Conservation (phyloP, 1,140 invertebrate genomes). For the Drosophila nikananu region DNA sequence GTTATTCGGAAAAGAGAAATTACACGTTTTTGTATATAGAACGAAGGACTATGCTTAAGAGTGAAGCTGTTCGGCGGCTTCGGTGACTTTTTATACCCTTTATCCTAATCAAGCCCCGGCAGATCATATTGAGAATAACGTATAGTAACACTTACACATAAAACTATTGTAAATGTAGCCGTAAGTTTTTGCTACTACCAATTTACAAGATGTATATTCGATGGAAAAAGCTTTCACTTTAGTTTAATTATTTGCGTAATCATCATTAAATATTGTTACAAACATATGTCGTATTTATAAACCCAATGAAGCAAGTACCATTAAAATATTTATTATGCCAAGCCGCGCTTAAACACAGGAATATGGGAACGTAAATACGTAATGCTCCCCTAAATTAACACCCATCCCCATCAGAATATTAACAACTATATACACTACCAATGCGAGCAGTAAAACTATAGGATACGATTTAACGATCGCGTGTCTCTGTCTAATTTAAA, state of each 20-base stretch:
- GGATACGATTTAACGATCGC: constrained; percentile 63
- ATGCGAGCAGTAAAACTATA: constrained; percentile 55
- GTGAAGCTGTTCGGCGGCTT: constrained; percentile 51
- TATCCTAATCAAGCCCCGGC: constrained; percentile 20
- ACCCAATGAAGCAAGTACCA: constrained; percentile 49
- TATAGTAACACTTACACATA: constrained; percentile 26
- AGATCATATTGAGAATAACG: constrained; percentile 33
- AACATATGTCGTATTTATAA: constrained; percentile 81
- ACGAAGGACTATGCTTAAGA: constrained; percentile 64
- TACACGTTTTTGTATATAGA: constrained; percentile 63
- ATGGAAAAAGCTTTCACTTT: constrained; percentile 82
- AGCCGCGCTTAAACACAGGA: constrained; percentile 69
- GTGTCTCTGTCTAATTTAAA: constrained; percentile 82
- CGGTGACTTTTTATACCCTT: constrained; percentile 67
- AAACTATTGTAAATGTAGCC: constrained; percentile 75
- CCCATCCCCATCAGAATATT: constrained; percentile 27
- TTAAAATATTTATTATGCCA: constrained; percentile 77
- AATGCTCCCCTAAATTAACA: constrained; percentile 61
- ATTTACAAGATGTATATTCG: constrained; percentile 81
- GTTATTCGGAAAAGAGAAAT: constrained; percentile 45
- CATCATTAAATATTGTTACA: constrained; percentile 80
- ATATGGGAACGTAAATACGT: constrained; percentile 63
- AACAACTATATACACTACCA: constrained; percentile 39
- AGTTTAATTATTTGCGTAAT: constrained; percentile 83
- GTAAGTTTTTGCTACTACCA: constrained; percentile 82